Base-by-base conservation (phyloP, 2,797 vertebrate genomes). In the Sus cebifrons region DNA sequence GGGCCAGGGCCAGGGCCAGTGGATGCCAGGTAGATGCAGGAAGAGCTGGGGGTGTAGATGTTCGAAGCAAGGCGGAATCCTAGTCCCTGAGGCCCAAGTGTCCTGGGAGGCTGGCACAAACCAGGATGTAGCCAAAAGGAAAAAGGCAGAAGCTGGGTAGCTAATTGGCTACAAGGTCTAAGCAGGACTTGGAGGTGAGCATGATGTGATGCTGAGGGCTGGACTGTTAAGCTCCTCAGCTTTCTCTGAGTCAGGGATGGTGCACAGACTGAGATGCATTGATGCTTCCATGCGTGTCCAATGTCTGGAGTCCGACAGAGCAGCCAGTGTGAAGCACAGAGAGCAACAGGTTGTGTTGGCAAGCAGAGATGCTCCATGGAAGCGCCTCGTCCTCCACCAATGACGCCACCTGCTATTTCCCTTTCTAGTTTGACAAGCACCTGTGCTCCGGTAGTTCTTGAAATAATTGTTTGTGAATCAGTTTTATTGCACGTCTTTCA, bases 401-500 rank as follows among this genome's bases (percentile, higher is more conserved):
- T 23, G 17, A 60, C n/a, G 17, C 36, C 12, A 3, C 49, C 12
- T 2, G 0, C 3, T 20, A 4, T 27, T 52, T 52, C 1, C 27
- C 36, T 20, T 44, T 36, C 15, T 2, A 5, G 18, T 52, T 20
- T 10, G 27, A 20, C 1, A 52, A 29, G 54, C 25, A 13, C 25
- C 5, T 74, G 29, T 56, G 52, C 25, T 8, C n/a, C 60, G 27
- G 21, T 12, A 17, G 21, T 32, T 83, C 67, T 0, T n/a, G 60
- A 64, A 71, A 93, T 40, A 36, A 86, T 29, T 70, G 49, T 68
- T 17, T 70, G 60, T 29, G 62, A 62, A 32, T 88, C 11, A 9
- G 15, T 79, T 84, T 89, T 89, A 94, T 92, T 75, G 79, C 81
- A 32, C 93, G 67, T 79, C 2, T 81, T 90, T 91, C n/a, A 78